Evolutionary conservation across 1,140 invertebrate species (phyloP).

Genomic region (Lordiphosa stackelbergi): DNA sequence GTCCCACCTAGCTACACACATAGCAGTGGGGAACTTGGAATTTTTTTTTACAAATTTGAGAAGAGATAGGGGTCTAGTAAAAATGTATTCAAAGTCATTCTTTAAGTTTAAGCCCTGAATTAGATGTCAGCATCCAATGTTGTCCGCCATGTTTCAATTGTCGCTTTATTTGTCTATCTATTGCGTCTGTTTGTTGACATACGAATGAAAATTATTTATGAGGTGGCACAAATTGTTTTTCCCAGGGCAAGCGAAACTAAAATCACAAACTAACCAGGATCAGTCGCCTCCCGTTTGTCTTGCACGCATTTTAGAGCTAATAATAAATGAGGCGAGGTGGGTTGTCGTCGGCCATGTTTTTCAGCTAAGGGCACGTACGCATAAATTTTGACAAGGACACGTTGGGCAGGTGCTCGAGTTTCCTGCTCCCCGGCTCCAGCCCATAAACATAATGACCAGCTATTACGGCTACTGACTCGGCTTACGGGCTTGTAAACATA

Average conservation of each 20-base stretch:
- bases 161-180: too few species aligned
- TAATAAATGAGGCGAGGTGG: slow-evolving; percentile 65
- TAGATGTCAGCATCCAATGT: too few species aligned
- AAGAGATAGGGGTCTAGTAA: too few species aligned
- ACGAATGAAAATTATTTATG: neutral
- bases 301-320: slow-evolving; percentile 62
- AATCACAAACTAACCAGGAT: slow-evolving; percentile 11
- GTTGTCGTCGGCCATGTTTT: slow-evolving; percentile 57
- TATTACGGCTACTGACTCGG: slow-evolving; percentile 55
- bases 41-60: too few species aligned
- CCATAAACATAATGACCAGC: slow-evolving; percentile 66
- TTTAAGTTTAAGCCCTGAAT: too few species aligned
- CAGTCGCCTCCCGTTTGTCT: neutral
- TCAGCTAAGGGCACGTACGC: slow-evolving; percentile 52
- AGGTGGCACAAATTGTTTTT: neutral
- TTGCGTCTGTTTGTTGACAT: too few species aligned
- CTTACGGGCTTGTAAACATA: slow-evolving; percentile 43
- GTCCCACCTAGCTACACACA: too few species aligned
- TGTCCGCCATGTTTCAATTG: too few species aligned
- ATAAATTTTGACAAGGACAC: slow-evolving; percentile 57
- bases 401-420: slow-evolving; percentile 11
- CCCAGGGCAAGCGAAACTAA: slow-evolving; percentile 18
- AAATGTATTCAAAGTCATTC: too few species aligned
- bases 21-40: too few species aligned
- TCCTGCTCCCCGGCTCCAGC: slow-evolving; percentile 29